Base-by-base conservation (phyloP, 30 jellyfish, hydroid and myxozoan species). In the Rhopilema esculentum region DNA sequence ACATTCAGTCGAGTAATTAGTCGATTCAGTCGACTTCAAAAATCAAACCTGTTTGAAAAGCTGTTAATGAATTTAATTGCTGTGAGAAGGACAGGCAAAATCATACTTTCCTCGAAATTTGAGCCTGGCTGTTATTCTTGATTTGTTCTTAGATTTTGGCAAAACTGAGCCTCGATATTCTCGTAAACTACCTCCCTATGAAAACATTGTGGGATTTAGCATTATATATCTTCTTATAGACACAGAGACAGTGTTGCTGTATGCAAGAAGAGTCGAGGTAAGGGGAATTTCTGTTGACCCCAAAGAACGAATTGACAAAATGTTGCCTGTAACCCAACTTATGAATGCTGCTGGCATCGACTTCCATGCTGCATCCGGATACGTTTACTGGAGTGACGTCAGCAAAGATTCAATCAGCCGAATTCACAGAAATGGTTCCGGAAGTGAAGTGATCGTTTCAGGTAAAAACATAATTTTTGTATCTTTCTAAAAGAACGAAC, bases 301-400 rank as follows among this genome's bases (percentile, higher is more conserved):
- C 6, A 71, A 75, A 7, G 99, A 89, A 24, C 77, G 96, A 57
- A 76, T 87, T 52, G 99, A 95, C 68, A 86, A 85, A 64, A 90
- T 95, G 52, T 48, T 88, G 19, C 99, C 99, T 7, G 91, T 95
- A 33, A 80, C 97, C 25, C 92, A 92, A 53, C 84, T 96, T 2
- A 66, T 71, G 22, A 95, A 95, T 82, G 99, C 99, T 22, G 91
- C 91, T 53, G 99, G 96, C 4, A 57, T 95, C 32, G 99, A 95
- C 51, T 83, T 95, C 72, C 92, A 95, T 51, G 84, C 82, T 63
- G 70, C 48, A 23, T 25, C 66, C 40, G 85, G 83, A 15, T 62
- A 27, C 16, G 76, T 95, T 8, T 95, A 84, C 79, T 95, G 99
- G 99, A 79, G 97, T 53, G 99, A 95, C 71, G 99, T 95, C 63